Evolutionary conservation across 2,797 vertebrate species (phyloP), one percentile per base, ranked within the genome.

Genomic region (Sebastes hubbsi): DNA sequence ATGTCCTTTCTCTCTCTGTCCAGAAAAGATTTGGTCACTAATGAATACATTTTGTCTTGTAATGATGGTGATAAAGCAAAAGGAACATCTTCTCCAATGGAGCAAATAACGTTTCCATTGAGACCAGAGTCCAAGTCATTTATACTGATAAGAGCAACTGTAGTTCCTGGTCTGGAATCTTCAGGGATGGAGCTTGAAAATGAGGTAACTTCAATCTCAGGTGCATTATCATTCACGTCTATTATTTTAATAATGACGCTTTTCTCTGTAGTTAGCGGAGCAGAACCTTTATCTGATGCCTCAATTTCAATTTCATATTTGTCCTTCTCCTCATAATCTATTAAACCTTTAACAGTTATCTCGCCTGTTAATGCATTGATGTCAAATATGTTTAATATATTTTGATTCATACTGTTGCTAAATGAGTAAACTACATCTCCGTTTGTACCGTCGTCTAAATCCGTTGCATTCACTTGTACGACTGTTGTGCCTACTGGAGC

Each of bases 91-190:
- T 89, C 87, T n/a, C 14, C 46, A 4, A 95, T 14, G 1, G 66
- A 58, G 55, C 93, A 95, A 2, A 66, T 72, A 30, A 95, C 91
- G 4, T 93, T 91, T 0, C 95, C 93, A 24, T 95, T 96, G 10
- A 67, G 2, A 1, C 94, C 94, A 55, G 95, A 94, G 72, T 96
- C 95, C 4, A 52, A 65, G 76, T 96, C 95, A 4, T 75, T 89
- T 9, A 95, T 92, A 20, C 92, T 95, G 11, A 97, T 94, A 0
- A 97, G 87, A 4, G 96, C 95, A 1, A 96, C 93, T 24, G 95
- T 92, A 0, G 95, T 96, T 1, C 95, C 96, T 0, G 84, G 34
- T 1, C 80, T 85, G 1, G 95, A 91, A 0, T 96, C 94, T 82
- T 96, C 95, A n/a, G 77, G 60, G 27, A 96, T 75, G 2, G 87